Base-by-base conservation (phyloP, 2,797 vertebrate species). In the Sarcoramphus papa region DNA sequence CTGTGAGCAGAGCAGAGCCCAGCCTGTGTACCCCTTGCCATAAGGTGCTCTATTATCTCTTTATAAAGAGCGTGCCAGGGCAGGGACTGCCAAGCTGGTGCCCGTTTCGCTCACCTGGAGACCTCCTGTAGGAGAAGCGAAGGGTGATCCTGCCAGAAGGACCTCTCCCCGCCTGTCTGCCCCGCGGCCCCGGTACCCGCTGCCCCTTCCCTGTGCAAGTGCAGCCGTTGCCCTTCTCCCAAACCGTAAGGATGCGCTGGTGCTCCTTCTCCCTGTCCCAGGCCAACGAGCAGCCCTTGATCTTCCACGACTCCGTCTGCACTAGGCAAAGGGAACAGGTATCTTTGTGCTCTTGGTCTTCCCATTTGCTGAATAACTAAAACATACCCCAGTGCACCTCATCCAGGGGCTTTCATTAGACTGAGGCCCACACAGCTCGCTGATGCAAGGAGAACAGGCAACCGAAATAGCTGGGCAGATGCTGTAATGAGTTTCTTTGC, bases 221-320 rank as follows among this genome's bases (percentile, higher is more conserved):
- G 28, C 8, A 22, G 65, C 74, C 53, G 0, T 3, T 20, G 31
- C 40, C 59, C 40, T 41, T 15, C 63, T 70, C 14, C 70, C 48
- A 11, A 24, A 25, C 15, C 20, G 1, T 0, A 2, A 8, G 67
- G 57, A 14, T 6, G 31, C 0, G 5, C 14, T 10, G 53, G 3
- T 31, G 60, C 7, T 56, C 60, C 68, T 48, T 12, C 64, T 54
- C 63, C 69, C 47, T 4, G 14, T 2, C 62, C 69, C 54, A 27
- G 79, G 33, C 65, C 48, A 18, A 4, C 1, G 5, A 54, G 37
- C 72, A 30, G 30, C 50, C 51, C 74, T 22, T 4, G 18, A 1
- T 40, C 33, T 73, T 21, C 30, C 57, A 6, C 17, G 10, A 0
- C 37, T 53, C n/a, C 9, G 0, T 2, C 68, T 3, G 47, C 14